Percentiles rank a stretch among this genome's conserved stretches.
Conservation (phyloP, 2,888 invertebrate genomes). For the Monopis laevigella region DNA sequence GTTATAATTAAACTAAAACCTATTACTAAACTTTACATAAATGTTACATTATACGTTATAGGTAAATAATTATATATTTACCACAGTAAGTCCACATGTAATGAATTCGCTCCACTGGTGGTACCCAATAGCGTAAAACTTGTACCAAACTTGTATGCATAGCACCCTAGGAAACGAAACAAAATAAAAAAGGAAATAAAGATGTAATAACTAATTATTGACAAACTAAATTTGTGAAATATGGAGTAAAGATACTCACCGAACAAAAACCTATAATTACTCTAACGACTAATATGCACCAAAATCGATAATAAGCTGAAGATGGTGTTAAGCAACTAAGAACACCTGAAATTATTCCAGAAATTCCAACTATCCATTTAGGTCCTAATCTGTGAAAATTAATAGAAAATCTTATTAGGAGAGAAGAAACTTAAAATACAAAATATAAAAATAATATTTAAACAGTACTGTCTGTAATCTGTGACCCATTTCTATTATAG, state of each 20-base stretch:
- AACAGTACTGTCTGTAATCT: too few species aligned
- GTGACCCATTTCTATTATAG: too few species aligned
- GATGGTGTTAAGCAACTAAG: conserved; percentile 46
- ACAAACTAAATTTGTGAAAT: too few species aligned
- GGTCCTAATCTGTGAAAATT: conserved; percentile 56
- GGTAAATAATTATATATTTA: too few species aligned
- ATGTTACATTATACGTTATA: too few species aligned
- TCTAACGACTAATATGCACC: conserved; percentile 42
- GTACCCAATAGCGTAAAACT: conserved; percentile 52
- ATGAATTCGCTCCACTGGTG: conserved; percentile 53
- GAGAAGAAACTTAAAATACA: too few species aligned
- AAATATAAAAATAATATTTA: too few species aligned
- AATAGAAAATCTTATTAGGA: too few species aligned
- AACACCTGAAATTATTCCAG: conserved; percentile 43
- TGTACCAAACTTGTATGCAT: conserved; percentile 61
- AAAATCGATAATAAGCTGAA: conserved; percentile 41
- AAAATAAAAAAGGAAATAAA: conserved; percentile 4
- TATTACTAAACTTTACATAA: too few species aligned
- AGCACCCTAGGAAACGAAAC: conserved; percentile 34
- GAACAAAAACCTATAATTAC: conserved; percentile 49
- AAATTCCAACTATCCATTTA: conserved; percentile 47
- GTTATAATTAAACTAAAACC: too few species aligned
- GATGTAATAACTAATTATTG: too few species aligned
- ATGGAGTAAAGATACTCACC: too few species aligned
- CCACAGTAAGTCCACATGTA: conserved; percentile 62